A percentile compares a stretch with the other conserved stretches of the same genome.
phyloP scores from a whole-genome alignment of 2,797 vertebrate genomes.

The Prunella strophiata region DNA sequence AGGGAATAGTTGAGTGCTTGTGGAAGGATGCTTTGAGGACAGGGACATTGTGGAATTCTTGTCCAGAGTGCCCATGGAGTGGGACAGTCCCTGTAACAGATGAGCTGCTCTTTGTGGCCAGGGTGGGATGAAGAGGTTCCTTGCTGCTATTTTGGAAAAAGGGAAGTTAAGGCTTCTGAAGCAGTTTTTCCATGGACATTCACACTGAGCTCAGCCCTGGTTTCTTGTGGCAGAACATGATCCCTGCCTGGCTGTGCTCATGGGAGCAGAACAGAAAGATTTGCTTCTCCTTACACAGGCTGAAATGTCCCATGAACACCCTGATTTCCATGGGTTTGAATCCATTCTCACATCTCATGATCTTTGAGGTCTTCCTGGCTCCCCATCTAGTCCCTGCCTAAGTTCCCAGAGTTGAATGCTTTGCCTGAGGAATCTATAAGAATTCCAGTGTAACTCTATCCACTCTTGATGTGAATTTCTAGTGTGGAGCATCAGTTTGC shows the following conservation, averaged over 20 bases:
- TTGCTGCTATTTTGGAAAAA: background rate
- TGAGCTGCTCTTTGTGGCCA: background rate
- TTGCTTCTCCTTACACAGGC: background rate
- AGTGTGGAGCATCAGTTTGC: background rate
- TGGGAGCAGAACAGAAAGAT: background rate
- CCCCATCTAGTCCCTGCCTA: background rate
- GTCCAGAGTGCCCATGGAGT: background rate
- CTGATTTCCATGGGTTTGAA: background rate
- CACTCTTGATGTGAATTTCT: background rate
- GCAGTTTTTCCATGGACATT: background rate
- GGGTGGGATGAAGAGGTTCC: background rate
- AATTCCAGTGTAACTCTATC: background rate
- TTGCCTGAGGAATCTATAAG: background rate
- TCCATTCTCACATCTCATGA: background rate
- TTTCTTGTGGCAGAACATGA: background rate
- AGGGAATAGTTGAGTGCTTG: background rate
- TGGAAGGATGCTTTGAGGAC: background rate
- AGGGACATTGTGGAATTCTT: background rate
- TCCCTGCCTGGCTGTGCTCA: background rate
- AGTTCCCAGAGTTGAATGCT: background rate
- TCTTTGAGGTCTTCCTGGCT: background rate
- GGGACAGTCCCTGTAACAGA: background rate
- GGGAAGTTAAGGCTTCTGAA: background rate
- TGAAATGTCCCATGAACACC: background rate
- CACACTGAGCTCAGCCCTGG: background rate